Evolutionary conservation across 2,888 invertebrate genomes (phyloP), one percentile per base, ranked within the genome.

Genomic region (Axea sp.): DNA sequence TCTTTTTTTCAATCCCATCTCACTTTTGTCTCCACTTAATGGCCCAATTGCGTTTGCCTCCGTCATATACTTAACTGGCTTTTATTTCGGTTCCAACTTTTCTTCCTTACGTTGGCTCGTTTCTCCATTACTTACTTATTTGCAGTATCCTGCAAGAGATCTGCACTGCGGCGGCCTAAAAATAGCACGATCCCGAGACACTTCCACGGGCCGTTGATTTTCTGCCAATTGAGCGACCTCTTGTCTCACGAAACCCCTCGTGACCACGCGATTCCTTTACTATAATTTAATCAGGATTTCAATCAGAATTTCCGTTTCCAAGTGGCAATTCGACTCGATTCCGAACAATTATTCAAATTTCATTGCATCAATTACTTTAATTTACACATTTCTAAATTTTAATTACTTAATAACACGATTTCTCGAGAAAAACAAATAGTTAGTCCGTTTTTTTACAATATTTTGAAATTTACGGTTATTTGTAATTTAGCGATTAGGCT

Each of bases 101-200:
- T 65, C 53, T 37, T 55, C 55, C 47, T 47, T 57, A 8, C 14
- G 37, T 67, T 30, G 17, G 31, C 26, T 26, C 24, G 11, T 57
- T 67, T 39, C 47, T 39, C 9, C 39, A 22, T 28, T 41, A 14
- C 41, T 3, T 35, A 35, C 35, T 37, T 37, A 37, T 33, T 43
- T 15, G 41, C 17, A 14, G 41, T 24, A 60, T 69, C 69, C 69
- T 69, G 47, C 41, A 62, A n/a, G 14, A 31, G 51, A 71, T 67
- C 73, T 39, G 73, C 73, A 73, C 9, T 67, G 73, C 62, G 67
- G 30, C 60, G 53, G 35, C 55, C 62, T 64, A 71, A 71, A 71
- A 71, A 71, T 71, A 71, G 60, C 35, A 11, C 35, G n/a, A 49
- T 53, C 57, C 59, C 59, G 45, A 65, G 60, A 73, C 67, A 49